A percentile compares a stretch with the other conserved stretches of the same genome.
These are phyloP conservation scores for Idaea biselata DNA, from an alignment of 2,888 invertebrate genomes.

Conservation along the genomic window DNA sequence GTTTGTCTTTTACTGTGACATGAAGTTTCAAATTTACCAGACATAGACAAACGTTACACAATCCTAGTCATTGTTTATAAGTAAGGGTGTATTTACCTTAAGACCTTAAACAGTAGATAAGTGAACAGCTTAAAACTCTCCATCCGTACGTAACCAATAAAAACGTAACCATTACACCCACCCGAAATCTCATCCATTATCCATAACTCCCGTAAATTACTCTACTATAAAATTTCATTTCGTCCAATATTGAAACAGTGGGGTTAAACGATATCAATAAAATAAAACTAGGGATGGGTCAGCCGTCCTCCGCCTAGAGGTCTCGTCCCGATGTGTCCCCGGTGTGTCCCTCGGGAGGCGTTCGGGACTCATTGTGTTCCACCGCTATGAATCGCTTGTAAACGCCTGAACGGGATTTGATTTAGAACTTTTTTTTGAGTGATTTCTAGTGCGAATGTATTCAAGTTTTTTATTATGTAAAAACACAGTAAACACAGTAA, in stretches of 20 bases:
- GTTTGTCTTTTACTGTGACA: too few species aligned
- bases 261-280: slow-evolving; percentile 31
- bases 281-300: slow-evolving; percentile 30
- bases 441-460: not conserved
- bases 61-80: too few species aligned
- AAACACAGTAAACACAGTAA: too few species aligned
- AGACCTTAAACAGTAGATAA: not conserved
- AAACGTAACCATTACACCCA: slow-evolving; percentile 13
- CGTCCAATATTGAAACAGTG: slow-evolving; percentile 33
- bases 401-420: slow-evolving; percentile 15
- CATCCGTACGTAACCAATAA: not conserved
- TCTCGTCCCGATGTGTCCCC: slow-evolving; percentile 1
- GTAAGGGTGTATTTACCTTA: not conserved
- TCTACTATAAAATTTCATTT: slow-evolving; percentile 29
- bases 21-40: too few species aligned
- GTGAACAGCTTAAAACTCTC: not conserved
- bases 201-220: slow-evolving; percentile 28
- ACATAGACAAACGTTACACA: too few species aligned
- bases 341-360: slow-evolving; percentile 20
- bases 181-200: slow-evolving; percentile 12
- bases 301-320: slow-evolving; percentile 15
- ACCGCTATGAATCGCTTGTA: slow-evolving; percentile 14
- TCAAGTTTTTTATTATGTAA: not conserved
- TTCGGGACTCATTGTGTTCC: slow-evolving; percentile 24
- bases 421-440: slow-evolving; percentile 22